phyloP scores from a whole-genome alignment of 2,113 vertebrate species.

The Oncorhynchus tshawytscha region DNA sequence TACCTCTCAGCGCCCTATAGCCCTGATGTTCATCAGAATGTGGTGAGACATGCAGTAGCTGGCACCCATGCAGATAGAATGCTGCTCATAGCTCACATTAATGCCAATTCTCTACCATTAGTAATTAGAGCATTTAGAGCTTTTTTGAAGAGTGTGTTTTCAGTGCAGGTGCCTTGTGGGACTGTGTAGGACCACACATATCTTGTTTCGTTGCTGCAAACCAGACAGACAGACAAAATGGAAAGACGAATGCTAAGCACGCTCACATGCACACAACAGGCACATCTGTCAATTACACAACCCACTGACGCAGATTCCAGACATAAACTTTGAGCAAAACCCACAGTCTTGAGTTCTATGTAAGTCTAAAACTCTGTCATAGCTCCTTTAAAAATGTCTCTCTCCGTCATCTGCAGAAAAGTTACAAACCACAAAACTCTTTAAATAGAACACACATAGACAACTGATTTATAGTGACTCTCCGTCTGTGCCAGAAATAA shows the following conservation, averaged over 20 bases:
- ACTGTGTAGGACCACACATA: neutral
- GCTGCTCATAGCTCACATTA: neutral
- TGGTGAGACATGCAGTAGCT: neutral
- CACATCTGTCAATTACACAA: neutral
- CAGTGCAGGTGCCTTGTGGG: neutral
- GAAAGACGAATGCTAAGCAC: neutral
- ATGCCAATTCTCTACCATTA: neutral
- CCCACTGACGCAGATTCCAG: neutral
- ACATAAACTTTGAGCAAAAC: neutral
- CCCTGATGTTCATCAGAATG: neutral
- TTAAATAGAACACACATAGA: constrained; percentile 28
- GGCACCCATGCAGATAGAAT: neutral
- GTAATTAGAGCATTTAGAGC: neutral
- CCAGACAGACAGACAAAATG: neutral
- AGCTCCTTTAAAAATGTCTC: constrained; percentile 1
- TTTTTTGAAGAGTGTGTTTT: neutral
- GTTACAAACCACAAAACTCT: constrained; percentile 30
- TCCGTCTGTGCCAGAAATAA: constrained; percentile 13
- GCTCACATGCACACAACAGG: neutral
- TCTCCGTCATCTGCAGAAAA: constrained; percentile 33
- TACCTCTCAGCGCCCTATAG: constrained; percentile 13
- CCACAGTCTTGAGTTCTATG: neutral
- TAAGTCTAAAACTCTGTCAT: constrained; percentile 4
- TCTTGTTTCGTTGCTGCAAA: neutral
- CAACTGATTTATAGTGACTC: constrained; percentile 11